phyloP scores from a whole-genome alignment of 64 coral and sea anemone species.

The Orbicella faveolata region DNA sequence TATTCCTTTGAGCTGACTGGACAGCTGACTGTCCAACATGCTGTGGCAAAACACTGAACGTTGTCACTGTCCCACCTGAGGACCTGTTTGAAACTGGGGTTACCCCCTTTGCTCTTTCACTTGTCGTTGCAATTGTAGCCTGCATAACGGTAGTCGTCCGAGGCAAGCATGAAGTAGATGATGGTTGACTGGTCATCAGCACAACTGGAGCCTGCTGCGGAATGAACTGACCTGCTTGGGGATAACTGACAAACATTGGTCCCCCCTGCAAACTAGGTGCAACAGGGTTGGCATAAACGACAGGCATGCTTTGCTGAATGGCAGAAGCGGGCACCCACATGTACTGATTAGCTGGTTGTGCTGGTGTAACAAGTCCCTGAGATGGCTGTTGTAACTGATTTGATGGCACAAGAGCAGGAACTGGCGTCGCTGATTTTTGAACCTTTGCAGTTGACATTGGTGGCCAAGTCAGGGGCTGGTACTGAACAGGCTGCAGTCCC shows the following conservation, averaged over 20 bases:
- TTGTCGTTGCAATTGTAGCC: neutral
- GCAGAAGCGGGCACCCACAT: constrained; percentile 10
- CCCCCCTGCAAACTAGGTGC: constrained; percentile 11
- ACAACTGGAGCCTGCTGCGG: neutral
- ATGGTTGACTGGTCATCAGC: neutral
- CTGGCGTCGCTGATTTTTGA: neutral
- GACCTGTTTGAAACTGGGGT: neutral
- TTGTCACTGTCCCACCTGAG: constrained; percentile 22
- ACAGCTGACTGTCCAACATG: constrained; percentile 14
- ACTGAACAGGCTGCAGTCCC: neutral
- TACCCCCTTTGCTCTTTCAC: neutral
- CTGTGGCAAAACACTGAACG: constrained; percentile 30
- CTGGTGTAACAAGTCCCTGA: neutral
- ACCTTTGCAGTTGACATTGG: neutral
- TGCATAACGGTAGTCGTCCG: neutral
- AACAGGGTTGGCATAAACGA: constrained; percentile 12
- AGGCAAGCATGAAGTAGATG: neutral
- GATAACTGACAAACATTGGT: neutral
- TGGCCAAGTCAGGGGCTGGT: neutral
- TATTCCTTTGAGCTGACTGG: neutral
- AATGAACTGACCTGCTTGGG: neutral
- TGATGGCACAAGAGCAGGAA: neutral
- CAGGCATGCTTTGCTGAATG: neutral
- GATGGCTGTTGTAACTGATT: neutral
- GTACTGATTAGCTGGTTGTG: constrained; percentile 19